phyloP scores from a whole-genome alignment of 2,888 invertebrate species.

The Dione juno region DNA sequence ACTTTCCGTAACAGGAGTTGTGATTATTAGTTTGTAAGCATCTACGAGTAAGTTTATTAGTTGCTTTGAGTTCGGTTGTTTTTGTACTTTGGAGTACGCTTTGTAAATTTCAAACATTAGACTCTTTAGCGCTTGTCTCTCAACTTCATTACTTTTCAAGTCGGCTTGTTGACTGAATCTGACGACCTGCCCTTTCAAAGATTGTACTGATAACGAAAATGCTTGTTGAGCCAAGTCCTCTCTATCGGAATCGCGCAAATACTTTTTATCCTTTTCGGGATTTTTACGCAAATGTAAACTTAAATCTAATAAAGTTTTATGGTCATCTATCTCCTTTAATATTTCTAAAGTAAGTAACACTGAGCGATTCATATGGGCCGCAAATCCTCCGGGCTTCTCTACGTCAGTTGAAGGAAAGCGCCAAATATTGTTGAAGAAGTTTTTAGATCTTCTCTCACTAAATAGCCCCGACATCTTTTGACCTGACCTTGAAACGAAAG shows the following conservation, averaged over 20 bases:
- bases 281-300: conserved; percentile 90
- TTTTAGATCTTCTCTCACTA: conserved; percentile 91
- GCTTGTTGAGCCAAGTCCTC: conserved; percentile 92
- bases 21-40: conserved; percentile 86
- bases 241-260: conserved; percentile 92
- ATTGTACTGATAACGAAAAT: conserved; percentile 87
- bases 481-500: conserved; percentile 86
- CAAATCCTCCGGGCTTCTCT: conserved; percentile 95
- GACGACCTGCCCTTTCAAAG: conserved; percentile 85
- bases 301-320: conserved; percentile 90
- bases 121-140: conserved; percentile 77
- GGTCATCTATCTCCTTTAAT: conserved; percentile 90
- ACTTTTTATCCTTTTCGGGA: conserved; percentile 95
- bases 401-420: conserved; percentile 94
- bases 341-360: conserved; percentile 92
- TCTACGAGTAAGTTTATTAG: conserved; percentile 87
- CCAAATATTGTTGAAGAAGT: conserved; percentile 98
- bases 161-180: conserved; percentile 78
- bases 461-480: conserved; percentile 92
- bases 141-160: conserved; percentile 72
- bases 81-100: conserved; percentile 87
- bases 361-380: conserved; percentile 94
- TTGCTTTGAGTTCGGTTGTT: conserved; percentile 83
- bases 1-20: conserved; percentile 85
- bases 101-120: conserved; percentile 85